These are phyloP conservation scores for Allolobophora icterica DNA, from an alignment of 2,888 invertebrate genomes.

Conservation along the genomic window DNA sequence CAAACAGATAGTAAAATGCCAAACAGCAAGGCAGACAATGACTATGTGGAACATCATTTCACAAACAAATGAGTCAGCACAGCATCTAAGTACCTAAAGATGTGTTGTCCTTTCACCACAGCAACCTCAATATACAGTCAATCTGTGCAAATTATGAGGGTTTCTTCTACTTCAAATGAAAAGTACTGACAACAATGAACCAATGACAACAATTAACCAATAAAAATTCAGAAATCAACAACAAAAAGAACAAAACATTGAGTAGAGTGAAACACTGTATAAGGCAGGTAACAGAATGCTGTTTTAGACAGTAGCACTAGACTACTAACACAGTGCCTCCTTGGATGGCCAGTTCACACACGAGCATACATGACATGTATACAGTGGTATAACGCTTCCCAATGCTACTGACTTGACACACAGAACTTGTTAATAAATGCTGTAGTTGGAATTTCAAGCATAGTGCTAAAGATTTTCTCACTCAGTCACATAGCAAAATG, in stretches of 20 bases:
- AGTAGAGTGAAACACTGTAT: not conserved
- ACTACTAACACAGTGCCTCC: not conserved
- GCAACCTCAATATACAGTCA: not conserved
- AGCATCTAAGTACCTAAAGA: not conserved
- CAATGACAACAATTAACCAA: not conserved
- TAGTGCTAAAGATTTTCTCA: not conserved
- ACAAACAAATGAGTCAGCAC: not conserved
- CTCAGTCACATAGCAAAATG: slow-evolving; percentile 5
- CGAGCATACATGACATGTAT: not conserved
- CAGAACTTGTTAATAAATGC: not conserved
- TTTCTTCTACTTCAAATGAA: not conserved
- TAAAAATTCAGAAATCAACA: not conserved
- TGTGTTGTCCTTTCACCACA: not conserved
- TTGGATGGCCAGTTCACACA: not conserved
- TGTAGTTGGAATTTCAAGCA: not conserved
- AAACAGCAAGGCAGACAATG: not conserved
- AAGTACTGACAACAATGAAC: not conserved
- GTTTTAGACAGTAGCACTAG: not conserved
- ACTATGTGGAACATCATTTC: not conserved
- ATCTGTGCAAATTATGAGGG: not conserved
- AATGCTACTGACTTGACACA: not conserved
- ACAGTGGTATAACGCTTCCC: not conserved
- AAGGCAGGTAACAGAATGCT: not conserved
- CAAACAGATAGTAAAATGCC: not conserved
- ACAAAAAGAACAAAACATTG: not conserved